phyloP scores from a whole-genome alignment of 2,888 invertebrate species.

The Dynastes grantii region DNA sequence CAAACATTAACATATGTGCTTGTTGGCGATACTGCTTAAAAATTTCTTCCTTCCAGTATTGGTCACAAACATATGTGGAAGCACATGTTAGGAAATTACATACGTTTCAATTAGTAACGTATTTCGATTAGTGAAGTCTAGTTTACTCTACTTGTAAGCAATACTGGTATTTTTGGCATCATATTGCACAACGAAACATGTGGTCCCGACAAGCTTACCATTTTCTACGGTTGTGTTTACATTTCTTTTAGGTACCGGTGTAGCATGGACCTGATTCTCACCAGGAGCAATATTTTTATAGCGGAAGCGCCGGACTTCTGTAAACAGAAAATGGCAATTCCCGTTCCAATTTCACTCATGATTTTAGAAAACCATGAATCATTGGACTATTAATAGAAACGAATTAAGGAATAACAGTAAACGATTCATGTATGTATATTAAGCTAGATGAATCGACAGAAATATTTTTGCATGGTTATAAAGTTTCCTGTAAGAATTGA shows the following conservation, averaged over 20 bases:
- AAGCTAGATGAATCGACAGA: slow-evolving; percentile 7
- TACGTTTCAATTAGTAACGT: no score
- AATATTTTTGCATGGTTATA: slow-evolving; percentile 34
- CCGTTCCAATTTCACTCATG: slow-evolving; percentile 33
- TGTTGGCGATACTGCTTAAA: no score
- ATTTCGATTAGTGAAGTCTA: background rate
- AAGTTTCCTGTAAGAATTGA: background rate
- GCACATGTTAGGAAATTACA: no score
- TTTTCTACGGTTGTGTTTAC: slow-evolving; percentile 38
- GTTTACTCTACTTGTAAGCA: slow-evolving; percentile 26
- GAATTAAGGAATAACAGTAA: slow-evolving; percentile 21
- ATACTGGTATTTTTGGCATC: slow-evolving; percentile 26
- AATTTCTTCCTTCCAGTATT: background rate
- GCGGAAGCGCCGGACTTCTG: slow-evolving; percentile 40
- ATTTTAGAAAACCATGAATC: slow-evolving; percentile 32
- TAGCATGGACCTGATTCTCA: slow-evolving; percentile 19
- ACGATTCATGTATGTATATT: slow-evolving; percentile 10
- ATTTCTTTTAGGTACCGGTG: slow-evolving; percentile 25
- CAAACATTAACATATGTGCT: background rate
- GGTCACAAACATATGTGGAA: background rate
- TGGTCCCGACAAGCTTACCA: slow-evolving; percentile 31
- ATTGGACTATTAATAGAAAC: slow-evolving; percentile 38
- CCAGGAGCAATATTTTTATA: slow-evolving; percentile 45
- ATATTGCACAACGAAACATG: slow-evolving; percentile 35
- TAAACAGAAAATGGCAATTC: slow-evolving; percentile 45